These are phyloP conservation scores for Amaurobius ferox DNA, from an alignment of 2,888 invertebrate genomes.

Conservation along the genomic window DNA sequence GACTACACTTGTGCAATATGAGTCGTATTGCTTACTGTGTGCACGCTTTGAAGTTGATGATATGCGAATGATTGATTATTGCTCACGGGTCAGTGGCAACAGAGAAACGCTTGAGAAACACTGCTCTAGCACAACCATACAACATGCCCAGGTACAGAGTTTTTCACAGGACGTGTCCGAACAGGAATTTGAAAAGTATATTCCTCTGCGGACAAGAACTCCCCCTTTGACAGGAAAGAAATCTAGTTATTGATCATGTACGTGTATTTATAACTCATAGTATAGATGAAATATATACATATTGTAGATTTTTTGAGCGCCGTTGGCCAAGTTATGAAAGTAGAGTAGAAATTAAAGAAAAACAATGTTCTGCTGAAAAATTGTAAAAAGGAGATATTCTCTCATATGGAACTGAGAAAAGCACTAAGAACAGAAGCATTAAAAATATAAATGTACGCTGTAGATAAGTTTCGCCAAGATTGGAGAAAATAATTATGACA, in stretches of 20 bases:
- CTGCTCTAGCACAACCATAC: constrained; percentile 52
- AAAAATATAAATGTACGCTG: too few relatives aligned
- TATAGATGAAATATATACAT: constrained; percentile 71
- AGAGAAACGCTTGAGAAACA: constrained; percentile 7
- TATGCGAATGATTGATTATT: too few relatives aligned
- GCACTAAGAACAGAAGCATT: constrained; percentile 44
- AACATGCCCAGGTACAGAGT: constrained; percentile 20
- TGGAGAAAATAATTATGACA: too few relatives aligned
- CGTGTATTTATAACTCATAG: constrained; percentile 72
- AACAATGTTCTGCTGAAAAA: constrained; percentile 60
- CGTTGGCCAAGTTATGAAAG: constrained; percentile 70
- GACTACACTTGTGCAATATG: too few relatives aligned
- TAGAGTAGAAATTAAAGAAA: constrained; percentile 60
- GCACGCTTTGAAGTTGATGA: too few relatives aligned
- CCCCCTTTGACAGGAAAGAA: constrained; percentile 69
- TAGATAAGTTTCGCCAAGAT: too few relatives aligned
- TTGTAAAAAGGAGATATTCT: constrained; percentile 60
- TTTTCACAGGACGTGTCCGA: constrained; percentile 18
- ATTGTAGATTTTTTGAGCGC: constrained; percentile 72
- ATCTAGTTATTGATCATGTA: constrained; percentile 69
- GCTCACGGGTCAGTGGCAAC: constrained; percentile 9
- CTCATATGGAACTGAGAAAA: constrained; percentile 30
- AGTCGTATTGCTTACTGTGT: too few relatives aligned
- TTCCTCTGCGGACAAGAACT: constrained; percentile 16
- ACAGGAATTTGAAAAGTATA: neutral